A percentile compares a stretch with the other conserved stretches of the same genome.
Conservation (phyloP, 2,113 vertebrate genomes). For the Cottus gobio region DNA sequence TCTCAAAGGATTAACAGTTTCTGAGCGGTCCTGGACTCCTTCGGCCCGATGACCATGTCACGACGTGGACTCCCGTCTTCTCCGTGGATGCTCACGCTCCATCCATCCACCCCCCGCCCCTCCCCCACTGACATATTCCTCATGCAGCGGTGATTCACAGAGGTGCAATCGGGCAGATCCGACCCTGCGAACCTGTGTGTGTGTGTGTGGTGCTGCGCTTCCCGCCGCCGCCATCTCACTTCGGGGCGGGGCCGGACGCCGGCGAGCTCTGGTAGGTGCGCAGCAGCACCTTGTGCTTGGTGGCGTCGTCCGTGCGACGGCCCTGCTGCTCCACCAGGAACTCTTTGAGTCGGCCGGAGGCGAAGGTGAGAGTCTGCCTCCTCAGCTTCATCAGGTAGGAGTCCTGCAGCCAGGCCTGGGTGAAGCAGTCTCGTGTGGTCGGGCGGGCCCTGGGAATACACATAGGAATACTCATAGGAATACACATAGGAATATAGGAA, state of each 20-base stretch:
- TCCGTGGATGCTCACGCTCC: conserved; percentile 12
- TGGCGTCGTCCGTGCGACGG: conserved; percentile 84
- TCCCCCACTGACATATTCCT: neutral
- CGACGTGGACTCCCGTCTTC: neutral
- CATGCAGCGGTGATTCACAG: conserved; percentile 14
- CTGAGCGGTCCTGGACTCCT: neutral
- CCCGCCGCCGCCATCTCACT: conserved; percentile 65
- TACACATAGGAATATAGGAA: too few species aligned
- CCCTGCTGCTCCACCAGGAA: conserved; percentile 91
- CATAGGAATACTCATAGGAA: too few species aligned
- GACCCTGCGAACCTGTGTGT: neutral
- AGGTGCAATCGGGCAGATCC: neutral
- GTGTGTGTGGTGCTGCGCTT: neutral
- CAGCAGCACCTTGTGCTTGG: conserved; percentile 95
- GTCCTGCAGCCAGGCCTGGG: conserved; percentile 94
- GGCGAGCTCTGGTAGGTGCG: conserved; percentile 88
- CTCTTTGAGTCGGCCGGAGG: conserved; percentile 92
- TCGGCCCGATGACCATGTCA: neutral
- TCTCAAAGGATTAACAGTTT: conserved; percentile 10
- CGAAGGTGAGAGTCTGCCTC: conserved; percentile 96
- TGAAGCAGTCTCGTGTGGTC: conserved; percentile 91
- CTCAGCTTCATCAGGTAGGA: conserved; percentile 96
- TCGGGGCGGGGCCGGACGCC: conserved; percentile 78
- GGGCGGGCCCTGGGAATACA: conserved; percentile 88
- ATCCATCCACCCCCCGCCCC: neutral